These are phyloP conservation scores for Apteryx mantelli DNA, from an alignment of 2,113 vertebrate species.

Conservation along the genomic window DNA sequence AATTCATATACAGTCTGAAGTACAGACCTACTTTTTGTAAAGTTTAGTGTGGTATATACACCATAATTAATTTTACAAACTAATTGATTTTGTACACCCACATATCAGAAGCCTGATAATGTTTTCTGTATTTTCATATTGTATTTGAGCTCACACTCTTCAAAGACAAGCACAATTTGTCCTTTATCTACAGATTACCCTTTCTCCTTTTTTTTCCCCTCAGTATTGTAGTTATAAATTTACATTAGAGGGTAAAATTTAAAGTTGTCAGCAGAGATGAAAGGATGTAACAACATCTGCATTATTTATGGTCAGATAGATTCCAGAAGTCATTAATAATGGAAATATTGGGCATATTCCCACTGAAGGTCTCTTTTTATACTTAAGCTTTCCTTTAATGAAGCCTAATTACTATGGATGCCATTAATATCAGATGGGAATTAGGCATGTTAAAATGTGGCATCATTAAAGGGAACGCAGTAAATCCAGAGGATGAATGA, in stretches of 20 bases:
- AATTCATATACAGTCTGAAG: neutral
- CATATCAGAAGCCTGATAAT: neutral
- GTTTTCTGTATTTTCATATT: neutral
- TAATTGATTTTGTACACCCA: neutral
- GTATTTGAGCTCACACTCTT: neutral
- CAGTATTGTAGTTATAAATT: conserved; percentile 5
- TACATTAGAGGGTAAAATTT: conserved; percentile 37
- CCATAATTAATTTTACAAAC: neutral
- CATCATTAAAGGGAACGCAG: neutral
- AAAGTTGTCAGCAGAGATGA: conserved; percentile 26
- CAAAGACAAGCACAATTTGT: neutral
- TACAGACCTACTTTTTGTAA: neutral
- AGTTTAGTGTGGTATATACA: neutral
- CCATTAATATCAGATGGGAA: neutral
- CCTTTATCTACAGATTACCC: neutral
- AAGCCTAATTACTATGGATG: conserved; percentile 17
- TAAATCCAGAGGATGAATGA: neutral
- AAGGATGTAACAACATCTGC: neutral
- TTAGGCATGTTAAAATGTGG: neutral
- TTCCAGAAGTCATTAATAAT: conserved; percentile 52
- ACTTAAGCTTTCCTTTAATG: conserved; percentile 15
- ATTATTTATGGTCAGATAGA: conserved; percentile 19
- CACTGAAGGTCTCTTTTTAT: neutral
- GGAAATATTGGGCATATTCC: neutral
- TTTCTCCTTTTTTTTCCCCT: neutral